These are phyloP conservation scores for Xenopus petersii DNA, from an alignment of 2,797 vertebrate genomes.

Conservation along the genomic window DNA sequence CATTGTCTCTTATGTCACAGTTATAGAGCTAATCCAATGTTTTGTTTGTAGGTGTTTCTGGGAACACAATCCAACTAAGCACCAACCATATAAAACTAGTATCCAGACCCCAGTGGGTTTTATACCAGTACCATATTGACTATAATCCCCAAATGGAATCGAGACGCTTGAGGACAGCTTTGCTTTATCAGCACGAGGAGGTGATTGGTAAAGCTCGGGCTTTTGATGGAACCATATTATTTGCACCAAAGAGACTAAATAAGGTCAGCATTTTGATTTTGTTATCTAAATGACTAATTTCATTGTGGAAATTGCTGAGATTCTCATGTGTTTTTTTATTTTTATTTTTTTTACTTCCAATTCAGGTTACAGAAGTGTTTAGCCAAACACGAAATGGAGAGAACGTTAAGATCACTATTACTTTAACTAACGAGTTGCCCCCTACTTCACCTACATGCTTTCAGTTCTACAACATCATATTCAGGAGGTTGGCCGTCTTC, in stretches of 20 bases:
- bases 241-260: conserved; percentile 76
- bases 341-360: neutral
- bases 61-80: conserved; percentile 67
- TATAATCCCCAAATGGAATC: conserved; percentile 87
- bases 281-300: too few species aligned
- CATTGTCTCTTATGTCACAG: too few species aligned
- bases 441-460: conserved; percentile 86
- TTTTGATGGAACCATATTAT: conserved; percentile 84
- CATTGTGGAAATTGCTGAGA: too few species aligned
- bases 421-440: conserved; percentile 85
- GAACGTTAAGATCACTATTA: conserved; percentile 81
- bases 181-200: conserved; percentile 85
- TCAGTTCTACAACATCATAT: conserved; percentile 94
- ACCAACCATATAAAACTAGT: conserved; percentile 83
- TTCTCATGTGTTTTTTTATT: neutral
- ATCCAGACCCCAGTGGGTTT: conserved; percentile 85
- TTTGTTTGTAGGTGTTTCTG: conserved; percentile 70
- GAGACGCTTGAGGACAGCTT: conserved; percentile 75
- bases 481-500: conserved; percentile 73
- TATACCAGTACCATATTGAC: conserved; percentile 90
- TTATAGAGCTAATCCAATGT: too few species aligned
- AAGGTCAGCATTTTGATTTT: conserved; percentile 12
- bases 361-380: conserved; percentile 70
- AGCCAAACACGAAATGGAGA: conserved; percentile 81
- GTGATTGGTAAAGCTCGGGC: conserved; percentile 74